phyloP scores from a whole-genome alignment of 1,140 invertebrate species.

The Hormaphis cornu region DNA sequence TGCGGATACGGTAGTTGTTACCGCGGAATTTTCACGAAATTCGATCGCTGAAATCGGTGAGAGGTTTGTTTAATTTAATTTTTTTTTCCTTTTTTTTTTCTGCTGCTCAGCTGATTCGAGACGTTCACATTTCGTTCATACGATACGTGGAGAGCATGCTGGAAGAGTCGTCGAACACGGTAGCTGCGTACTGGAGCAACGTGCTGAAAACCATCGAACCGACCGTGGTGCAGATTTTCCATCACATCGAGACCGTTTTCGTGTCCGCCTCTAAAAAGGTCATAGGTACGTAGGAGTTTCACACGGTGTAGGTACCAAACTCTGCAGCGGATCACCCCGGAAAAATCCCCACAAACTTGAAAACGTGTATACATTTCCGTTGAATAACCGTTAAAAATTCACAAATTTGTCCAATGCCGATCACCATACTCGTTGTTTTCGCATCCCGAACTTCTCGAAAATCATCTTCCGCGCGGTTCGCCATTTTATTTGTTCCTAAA shows the following conservation, averaged over 20 bases:
- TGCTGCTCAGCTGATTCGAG: conserved; percentile 52
- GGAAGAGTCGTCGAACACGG: conserved; percentile 50
- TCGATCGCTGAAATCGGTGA: not conserved
- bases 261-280: conserved; percentile 64
- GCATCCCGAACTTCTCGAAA: too few relatives aligned
- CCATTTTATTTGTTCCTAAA: too few relatives aligned
- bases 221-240: conserved; percentile 60
- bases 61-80: not conserved
- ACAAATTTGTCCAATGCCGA: too few relatives aligned
- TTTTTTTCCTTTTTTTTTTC: not conserved
- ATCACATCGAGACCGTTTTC: conserved; percentile 60
- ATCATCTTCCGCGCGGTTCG: too few relatives aligned
- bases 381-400: too few relatives aligned
- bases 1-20: not conserved
- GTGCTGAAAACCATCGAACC: conserved; percentile 63
- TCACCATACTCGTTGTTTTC: too few relatives aligned
- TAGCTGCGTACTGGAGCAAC: conserved; percentile 59
- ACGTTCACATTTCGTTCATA: conserved; percentile 64
- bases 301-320: too few relatives aligned
- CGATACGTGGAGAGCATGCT: conserved; percentile 63
- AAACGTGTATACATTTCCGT: too few relatives aligned
- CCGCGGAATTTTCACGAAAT: not conserved
- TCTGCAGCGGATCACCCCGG: too few relatives aligned
- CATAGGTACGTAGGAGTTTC: conserved; percentile 44
- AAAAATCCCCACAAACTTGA: too few relatives aligned